Evolutionary conservation across 2,113 vertebrate species (phyloP), one percentile per base, ranked within the genome.

Genomic region (Odocoileus virginianus): DNA sequence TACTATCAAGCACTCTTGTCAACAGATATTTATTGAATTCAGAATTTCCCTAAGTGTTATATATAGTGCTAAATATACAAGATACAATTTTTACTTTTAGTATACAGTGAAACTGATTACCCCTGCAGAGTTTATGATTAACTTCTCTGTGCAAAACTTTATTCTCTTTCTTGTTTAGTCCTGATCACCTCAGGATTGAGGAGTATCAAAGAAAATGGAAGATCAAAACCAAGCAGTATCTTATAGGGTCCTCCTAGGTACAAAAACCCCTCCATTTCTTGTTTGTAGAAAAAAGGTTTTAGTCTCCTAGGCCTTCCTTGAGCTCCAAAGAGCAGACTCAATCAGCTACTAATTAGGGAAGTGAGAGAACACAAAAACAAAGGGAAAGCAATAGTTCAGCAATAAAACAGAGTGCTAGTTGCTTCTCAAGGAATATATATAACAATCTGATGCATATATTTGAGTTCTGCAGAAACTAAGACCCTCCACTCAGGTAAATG

Each of bases 11-110:
- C 55, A 87, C 17, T 78, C 61, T 90, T 57, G 92, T 67, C 78
- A 95, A 30, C 10, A 95, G 55, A 47, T 84, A 84, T 74, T 89
- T 85, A 87, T 30, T 57, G 28, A 28, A 58, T 5, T 83, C 13
- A 79, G 57, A 93, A 88, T 92, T 94, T 96, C 50, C 85, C 40
- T 93, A 57, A 83, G n/a, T 94, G 21, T 87, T 95, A 11, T 28
- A 87, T 43, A 43, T 19, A 91, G 54, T 79, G 8, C 15, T 97
- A 90, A 89, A 78, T 94, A 79, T 64, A 87, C 16, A 71, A 87
- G 7, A 54, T 43, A 54, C 15, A 33, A 7, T 86, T 89, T 94
- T 90, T 87, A 50, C 33, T 74, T 67, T 89, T 79, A 95, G 61
- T 23, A 83, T 87, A 40, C 19, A 83, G 81, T 83, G 50, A 83